Evolutionary conservation across 2,888 invertebrate species (phyloP).

Genomic region (Elysia crispata): DNA sequence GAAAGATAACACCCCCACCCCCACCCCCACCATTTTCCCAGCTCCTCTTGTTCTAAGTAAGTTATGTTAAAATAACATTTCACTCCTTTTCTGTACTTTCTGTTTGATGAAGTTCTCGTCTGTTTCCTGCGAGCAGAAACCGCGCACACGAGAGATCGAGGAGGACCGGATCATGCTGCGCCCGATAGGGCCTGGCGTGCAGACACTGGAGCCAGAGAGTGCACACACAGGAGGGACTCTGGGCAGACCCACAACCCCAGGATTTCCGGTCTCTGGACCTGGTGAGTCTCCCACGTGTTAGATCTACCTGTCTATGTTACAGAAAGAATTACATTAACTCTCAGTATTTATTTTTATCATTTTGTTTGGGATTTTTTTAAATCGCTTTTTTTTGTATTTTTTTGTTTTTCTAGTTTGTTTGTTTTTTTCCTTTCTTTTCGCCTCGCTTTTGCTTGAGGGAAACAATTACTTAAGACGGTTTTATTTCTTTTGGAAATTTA

Average conservation of each 20-base stretch:
- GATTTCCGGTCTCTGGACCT: conserved; percentile 67
- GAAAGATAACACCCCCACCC: neutral
- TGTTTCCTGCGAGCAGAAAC: conserved; percentile 50
- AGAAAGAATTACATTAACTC: too few species aligned
- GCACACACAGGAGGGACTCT: conserved; percentile 64
- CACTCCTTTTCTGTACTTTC: neutral
- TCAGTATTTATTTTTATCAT: too few species aligned
- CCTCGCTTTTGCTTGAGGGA: neutral
- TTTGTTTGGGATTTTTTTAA: too few species aligned
- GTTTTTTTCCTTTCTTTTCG: neutral
- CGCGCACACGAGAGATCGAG: conserved; percentile 70
- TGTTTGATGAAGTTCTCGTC: neutral
- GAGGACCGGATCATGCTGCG: conserved; percentile 75
- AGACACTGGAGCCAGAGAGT: conserved; percentile 73
- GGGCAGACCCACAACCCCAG: conserved; percentile 66
- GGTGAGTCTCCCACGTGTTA: conserved; percentile 55
- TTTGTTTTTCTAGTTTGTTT: neutral
- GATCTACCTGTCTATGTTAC: too few species aligned
- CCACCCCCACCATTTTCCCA: neutral
- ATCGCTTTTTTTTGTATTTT: too few species aligned
- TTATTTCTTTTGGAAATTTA: too few species aligned
- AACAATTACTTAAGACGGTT: too few species aligned
- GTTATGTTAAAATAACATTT: neutral
- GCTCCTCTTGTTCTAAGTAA: neutral
- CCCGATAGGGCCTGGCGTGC: conserved; percentile 76